Evolutionary conservation across 2,888 invertebrate genomes (phyloP), one percentile per base, ranked within the genome.

Genomic region (Ochlodes sylvanus): DNA sequence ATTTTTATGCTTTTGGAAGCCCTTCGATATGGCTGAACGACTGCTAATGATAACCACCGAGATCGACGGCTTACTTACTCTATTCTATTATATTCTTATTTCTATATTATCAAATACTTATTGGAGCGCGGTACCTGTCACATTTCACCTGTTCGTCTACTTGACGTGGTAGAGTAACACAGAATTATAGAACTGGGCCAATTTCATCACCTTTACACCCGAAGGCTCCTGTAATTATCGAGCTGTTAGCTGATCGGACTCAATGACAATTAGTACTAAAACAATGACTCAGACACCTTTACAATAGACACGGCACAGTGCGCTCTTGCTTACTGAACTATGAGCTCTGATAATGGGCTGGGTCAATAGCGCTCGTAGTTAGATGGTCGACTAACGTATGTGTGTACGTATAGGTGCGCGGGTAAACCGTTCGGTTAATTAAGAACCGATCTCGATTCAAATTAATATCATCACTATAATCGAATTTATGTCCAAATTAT

Each of bases 211-310:
- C 27, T 27, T 27, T 27, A 27, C 47, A 27, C 44, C 68, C 68
- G 70, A 76, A 77, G 76, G 76, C 60, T 73, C 57, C 65, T 69
- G 62, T 71, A 75, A 77, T 78, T 77, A 78, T 72, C 69, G 69
- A 68, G 69, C 55, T 77, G 76, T 71, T 65, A 63, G 38, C 67
- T 73, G 73, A 77, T 74, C 73, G 72, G 63, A 47, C 71, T 73
- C 72, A 70, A 74, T 73, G 74, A 72, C 75, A 77, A 76, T 77
- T 78, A 77, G 74, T 60, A 66, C 55, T 64, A 47, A 54, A 69
- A 74, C 75, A 73, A 72, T 70, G 71, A 71, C 56, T 55, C 67
- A 69, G 60, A 63, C 52, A n/a, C 54, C 21, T 52, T 62, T 38
- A 52, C 50, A 62, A 62, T 50, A 17, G 50, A 17, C 55, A 15